Base-by-base conservation (phyloP, 1,140 invertebrate genomes). In the Cydia amplana region DNA sequence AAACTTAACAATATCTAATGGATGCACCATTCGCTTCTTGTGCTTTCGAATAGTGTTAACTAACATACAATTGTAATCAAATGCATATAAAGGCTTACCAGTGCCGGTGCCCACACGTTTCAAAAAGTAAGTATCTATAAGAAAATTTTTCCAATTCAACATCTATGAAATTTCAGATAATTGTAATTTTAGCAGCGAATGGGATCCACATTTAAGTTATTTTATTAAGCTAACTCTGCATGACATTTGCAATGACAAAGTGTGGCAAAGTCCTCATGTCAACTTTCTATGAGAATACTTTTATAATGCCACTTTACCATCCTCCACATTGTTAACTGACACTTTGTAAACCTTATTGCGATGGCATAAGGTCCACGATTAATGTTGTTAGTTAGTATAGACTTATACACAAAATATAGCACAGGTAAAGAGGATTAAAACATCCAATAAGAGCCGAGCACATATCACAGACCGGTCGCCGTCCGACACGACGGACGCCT, bases 401-500 rank as follows among this genome's bases (percentile, higher is more conserved):
- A 20, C 55, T 23, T 60, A 65, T 12, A 64, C n/a, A 65, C 64
- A 36, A 65, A 65, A 3, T 65, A 65, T n/a, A 65, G 9, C 14
- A 28, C 0, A 12, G 28, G 64, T 65, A 65, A 65, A 36, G 3
- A 32, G 23, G 64, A 32, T n/a, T 51, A 51, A 64, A 64, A 65
- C 64, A 36, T 65, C 64, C 28, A 65, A 65, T 36, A 65, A 65
- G 28, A 74, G 32, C 65, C 60, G 73, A 77, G 72, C 74, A 75
- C 46, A 72, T 79, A 79, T 79, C 78, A 79, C 78, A 79, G 76
- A 72, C 78, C 65, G 65, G 23, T 36, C 64, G 64, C 36, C 32
- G 12, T n/a, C 65, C 28, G n/a, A 9, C 7, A 2, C 32, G 32
- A 36, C 65, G 5, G 65, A n/a, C 25, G 64, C 51, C 20, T 55